A percentile compares a stretch with the other conserved stretches of the same genome.
phyloP scores from a whole-genome alignment of 2,797 vertebrate species.

The Calcarius lapponicus region DNA sequence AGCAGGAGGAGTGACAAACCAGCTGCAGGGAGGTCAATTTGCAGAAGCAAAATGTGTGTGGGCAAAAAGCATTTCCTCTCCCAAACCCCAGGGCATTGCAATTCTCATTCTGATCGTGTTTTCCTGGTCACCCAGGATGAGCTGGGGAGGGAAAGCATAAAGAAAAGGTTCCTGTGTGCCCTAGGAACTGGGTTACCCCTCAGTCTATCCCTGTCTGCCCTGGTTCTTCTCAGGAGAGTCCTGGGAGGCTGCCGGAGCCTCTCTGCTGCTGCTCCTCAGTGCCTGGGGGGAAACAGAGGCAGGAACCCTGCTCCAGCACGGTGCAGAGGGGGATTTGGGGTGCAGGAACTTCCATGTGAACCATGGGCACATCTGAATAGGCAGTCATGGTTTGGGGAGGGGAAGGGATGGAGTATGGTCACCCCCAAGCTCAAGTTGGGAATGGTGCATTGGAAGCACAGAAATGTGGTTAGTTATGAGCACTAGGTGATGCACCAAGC shows the following conservation, averaged over 20 bases:
- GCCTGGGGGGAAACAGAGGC: not conserved
- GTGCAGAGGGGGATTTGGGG: not conserved
- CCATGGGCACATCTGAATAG: not conserved
- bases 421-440: accelerated
- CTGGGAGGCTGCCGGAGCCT: not conserved
- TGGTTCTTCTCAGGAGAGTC: not conserved
- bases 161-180: not conserved
- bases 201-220: accelerated
- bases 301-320: not conserved
- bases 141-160: not conserved
- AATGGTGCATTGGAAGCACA: not conserved
- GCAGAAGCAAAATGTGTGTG: not conserved
- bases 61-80: not conserved
- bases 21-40: accelerated
- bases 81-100: accelerated
- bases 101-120: accelerated
- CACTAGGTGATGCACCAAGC: no score
- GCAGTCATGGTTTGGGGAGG: not conserved
- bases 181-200: not conserved
- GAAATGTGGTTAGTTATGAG: not conserved
- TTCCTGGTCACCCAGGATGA: not conserved
- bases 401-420: not conserved
- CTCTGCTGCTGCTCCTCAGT: accelerated
- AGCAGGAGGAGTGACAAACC: not conserved
- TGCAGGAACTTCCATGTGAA: not conserved